Conservation (phyloP, 2,888 invertebrate genomes). For the Lasioglossum villosulum region DNA sequence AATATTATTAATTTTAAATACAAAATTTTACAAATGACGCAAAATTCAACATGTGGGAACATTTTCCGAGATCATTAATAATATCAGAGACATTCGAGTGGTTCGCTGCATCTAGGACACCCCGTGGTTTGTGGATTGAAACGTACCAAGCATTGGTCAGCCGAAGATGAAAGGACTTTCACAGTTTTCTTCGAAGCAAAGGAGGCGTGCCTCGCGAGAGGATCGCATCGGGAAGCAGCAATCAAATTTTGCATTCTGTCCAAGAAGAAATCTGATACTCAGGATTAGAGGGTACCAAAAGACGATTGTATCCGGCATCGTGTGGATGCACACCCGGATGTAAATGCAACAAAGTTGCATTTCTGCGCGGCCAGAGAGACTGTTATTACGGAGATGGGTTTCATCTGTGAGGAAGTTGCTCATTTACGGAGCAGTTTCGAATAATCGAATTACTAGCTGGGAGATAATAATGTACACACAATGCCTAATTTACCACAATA, state of each 20-base stretch:
- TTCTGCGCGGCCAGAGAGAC: neutral
- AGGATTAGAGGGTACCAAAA: neutral
- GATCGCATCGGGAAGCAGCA: neutral
- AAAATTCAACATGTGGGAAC: no score
- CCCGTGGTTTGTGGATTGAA: neutral
- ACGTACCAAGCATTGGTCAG: neutral
- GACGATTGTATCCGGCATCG: constrained; percentile 18
- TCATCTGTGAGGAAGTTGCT: neutral
- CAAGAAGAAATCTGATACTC: constrained; percentile 36
- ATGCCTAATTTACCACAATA: neutral
- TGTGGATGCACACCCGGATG: constrained; percentile 9
- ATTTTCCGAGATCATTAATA: no score
- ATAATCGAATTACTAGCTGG: neutral
- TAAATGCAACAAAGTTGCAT: constrained; percentile 18
- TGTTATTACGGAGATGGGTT: constrained; percentile 1
- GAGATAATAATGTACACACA: neutral
- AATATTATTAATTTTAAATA: no score
- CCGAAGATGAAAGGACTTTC: neutral
- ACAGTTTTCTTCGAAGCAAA: neutral
- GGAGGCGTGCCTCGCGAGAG: neutral
- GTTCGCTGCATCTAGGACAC: neutral
- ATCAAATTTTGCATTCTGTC: constrained; percentile 14
- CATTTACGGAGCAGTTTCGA: neutral
- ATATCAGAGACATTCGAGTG: neutral
- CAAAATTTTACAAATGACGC: no score